Percentiles rank a stretch among this genome's conserved stretches.
phyloP scores from a whole-genome alignment of 2,797 vertebrate genomes.

The Lithobates pipiens region DNA sequence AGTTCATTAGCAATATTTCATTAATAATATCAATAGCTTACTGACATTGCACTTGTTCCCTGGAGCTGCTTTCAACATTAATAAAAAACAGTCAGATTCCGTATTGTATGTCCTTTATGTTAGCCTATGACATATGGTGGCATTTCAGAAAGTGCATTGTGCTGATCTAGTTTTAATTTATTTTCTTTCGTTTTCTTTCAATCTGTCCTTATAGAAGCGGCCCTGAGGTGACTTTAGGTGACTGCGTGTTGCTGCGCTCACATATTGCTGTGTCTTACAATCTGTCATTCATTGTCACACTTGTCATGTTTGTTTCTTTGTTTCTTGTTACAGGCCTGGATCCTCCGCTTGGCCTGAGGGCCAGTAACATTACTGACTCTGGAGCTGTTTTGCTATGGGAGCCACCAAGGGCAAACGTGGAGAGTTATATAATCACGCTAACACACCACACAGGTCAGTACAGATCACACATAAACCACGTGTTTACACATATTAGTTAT shows the following conservation, averaged over 20 bases:
- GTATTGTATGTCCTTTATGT: not conserved
- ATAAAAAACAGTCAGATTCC: not conserved
- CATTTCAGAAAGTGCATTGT: not conserved
- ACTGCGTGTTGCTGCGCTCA: no score
- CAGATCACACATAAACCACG: conserved; percentile 20
- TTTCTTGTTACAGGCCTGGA: conserved; percentile 85
- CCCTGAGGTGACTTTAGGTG: not conserved
- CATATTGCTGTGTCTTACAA: not conserved
- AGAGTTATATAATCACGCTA: conserved; percentile 90
- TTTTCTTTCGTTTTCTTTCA: not conserved
- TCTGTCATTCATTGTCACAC: not conserved
- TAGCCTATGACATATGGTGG: not conserved
- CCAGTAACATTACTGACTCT: conserved; percentile 90
- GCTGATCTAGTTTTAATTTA: not conserved
- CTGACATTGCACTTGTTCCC: not conserved
- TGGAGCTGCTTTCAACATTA: not conserved
- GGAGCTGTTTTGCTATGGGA: conserved; percentile 91
- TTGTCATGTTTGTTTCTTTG: conserved; percentile 34
- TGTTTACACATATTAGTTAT: conserved; percentile 1
- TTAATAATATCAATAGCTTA: not conserved
- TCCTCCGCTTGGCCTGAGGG: conserved; percentile 84
- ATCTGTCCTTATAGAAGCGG: not conserved
- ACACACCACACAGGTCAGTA: conserved; percentile 83
- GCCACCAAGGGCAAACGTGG: conserved; percentile 83
- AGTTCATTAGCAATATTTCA: no score